Evolutionary conservation across 2,888 invertebrate genomes (phyloP).

Genomic region (Hedychridium roseum): DNA sequence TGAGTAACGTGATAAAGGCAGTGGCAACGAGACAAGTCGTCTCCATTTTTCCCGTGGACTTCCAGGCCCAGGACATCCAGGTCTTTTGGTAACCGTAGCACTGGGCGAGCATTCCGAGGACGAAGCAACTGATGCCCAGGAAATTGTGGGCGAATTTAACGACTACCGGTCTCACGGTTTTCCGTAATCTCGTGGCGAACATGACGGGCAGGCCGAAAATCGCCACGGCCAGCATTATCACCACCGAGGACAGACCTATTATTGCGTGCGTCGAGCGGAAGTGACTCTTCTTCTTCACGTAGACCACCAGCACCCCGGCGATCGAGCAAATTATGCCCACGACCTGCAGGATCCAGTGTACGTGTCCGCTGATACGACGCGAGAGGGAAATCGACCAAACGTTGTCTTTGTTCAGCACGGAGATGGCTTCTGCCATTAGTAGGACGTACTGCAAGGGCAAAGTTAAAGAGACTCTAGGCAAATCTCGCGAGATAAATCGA

Average conservation of each 20-base stretch:
- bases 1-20: constrained; percentile 36
- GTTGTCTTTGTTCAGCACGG: constrained; percentile 42
- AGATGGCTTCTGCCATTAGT: constrained; percentile 55
- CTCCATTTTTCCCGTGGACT: constrained; percentile 12
- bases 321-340: constrained; percentile 66
- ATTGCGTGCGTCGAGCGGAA: constrained; percentile 46
- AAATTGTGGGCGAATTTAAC: constrained; percentile 67
- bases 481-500: no score
- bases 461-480: no score
- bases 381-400: constrained; percentile 39
- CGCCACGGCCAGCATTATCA: constrained; percentile 64
- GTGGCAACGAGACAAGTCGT: constrained; percentile 26
- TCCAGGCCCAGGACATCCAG: constrained; percentile 24
- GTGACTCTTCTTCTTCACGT: constrained; percentile 53
- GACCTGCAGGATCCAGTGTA: constrained; percentile 68
- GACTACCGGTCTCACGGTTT: constrained; percentile 65
- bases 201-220: constrained; percentile 66
- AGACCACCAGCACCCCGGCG: constrained; percentile 65
- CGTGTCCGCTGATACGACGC: constrained; percentile 45
- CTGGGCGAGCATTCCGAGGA: constrained; percentile 65
- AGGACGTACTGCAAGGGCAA: constrained; percentile 57
- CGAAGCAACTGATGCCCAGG: constrained; percentile 66
- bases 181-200: constrained; percentile 66
- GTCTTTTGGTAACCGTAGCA: constrained; percentile 45
- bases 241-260: constrained; percentile 64